Percentiles rank a stretch among this genome's conserved stretches.
Conservation (phyloP, 1,140 invertebrate species). For the Pogonognathellus flavescens region DNA sequence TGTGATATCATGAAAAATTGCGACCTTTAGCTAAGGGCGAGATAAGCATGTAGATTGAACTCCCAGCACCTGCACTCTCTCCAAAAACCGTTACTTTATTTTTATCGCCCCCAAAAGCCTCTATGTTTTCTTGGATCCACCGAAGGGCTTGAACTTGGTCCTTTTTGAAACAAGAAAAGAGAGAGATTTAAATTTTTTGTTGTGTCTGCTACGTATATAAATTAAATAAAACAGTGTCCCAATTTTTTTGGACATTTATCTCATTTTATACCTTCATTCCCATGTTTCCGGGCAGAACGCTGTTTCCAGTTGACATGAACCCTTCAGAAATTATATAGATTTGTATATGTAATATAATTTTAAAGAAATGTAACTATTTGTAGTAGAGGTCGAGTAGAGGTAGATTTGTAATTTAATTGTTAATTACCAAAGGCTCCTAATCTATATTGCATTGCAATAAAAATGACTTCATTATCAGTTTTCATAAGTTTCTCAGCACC, state of each 20-base stretch:
- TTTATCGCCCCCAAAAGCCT: conserved; percentile 69
- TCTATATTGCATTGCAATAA: conserved; percentile 78
- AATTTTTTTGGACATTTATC: too few relatives aligned
- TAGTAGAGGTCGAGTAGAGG: too few relatives aligned
- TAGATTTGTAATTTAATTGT: too few relatives aligned
- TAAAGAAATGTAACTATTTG: neutral
- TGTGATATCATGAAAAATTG: too few relatives aligned
- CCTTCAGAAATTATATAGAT: conserved; percentile 20
- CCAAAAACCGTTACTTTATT: conserved; percentile 54
- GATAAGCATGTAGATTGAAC: neutral
- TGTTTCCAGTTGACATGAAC: conserved; percentile 70
- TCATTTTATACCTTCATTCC: conserved; percentile 69
- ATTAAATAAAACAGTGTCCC: too few relatives aligned
- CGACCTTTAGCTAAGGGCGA: neutral
- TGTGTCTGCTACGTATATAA: too few relatives aligned
- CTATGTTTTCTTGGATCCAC: conserved; percentile 70
- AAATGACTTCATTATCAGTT: conserved; percentile 72
- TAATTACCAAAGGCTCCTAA: conserved; percentile 73
- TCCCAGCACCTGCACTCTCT: neutral
- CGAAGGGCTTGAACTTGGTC: conserved; percentile 67
- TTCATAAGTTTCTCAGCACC: neutral
- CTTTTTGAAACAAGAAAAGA: too few relatives aligned
- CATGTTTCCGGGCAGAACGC: conserved; percentile 69
- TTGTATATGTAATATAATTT: neutral
- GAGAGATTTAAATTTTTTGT: too few relatives aligned